phyloP scores from a whole-genome alignment of 2,888 invertebrate genomes.

The Congeria kusceri region DNA sequence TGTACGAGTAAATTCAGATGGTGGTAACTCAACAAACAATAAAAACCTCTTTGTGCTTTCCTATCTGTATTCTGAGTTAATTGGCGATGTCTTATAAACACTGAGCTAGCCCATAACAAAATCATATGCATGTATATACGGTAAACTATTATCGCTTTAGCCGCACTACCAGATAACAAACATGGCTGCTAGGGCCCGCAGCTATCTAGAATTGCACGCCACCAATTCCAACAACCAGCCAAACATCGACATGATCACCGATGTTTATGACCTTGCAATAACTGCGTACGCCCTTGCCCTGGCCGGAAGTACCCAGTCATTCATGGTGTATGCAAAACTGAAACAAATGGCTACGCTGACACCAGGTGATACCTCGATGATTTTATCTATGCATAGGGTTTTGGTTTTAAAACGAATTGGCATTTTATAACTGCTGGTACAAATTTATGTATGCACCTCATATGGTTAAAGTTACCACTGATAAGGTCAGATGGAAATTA shows the following conservation, averaged over 20 bases:
- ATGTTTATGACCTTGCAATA: constrained; percentile 79
- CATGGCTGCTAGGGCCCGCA: constrained; percentile 68
- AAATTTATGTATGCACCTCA: too few relatives aligned
- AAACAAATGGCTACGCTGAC: constrained; percentile 51
- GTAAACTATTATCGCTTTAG: too few relatives aligned
- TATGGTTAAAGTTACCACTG: too few relatives aligned
- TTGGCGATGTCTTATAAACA: too few relatives aligned
- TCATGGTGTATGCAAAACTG: constrained; percentile 58
- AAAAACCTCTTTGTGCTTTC: too few relatives aligned
- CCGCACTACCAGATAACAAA: not conserved
- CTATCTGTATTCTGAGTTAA: too few relatives aligned
- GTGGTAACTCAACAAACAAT: too few relatives aligned
- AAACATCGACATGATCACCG: constrained; percentile 64
- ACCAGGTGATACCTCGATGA: constrained; percentile 23
- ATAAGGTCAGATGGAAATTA: too few relatives aligned
- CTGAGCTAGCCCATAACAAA: too few relatives aligned
- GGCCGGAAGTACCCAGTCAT: constrained; percentile 67
- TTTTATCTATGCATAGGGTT: not conserved
- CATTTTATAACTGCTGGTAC: too few relatives aligned
- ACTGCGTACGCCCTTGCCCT: constrained; percentile 79
- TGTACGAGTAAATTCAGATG: too few relatives aligned
- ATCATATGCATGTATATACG: too few relatives aligned
- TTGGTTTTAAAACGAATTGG: not conserved
- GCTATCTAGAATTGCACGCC: constrained; percentile 80
- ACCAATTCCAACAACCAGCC: constrained; percentile 53